Conservation (phyloP, 2,797 vertebrate genomes). For the Ptychobarbus kaznakovi region DNA sequence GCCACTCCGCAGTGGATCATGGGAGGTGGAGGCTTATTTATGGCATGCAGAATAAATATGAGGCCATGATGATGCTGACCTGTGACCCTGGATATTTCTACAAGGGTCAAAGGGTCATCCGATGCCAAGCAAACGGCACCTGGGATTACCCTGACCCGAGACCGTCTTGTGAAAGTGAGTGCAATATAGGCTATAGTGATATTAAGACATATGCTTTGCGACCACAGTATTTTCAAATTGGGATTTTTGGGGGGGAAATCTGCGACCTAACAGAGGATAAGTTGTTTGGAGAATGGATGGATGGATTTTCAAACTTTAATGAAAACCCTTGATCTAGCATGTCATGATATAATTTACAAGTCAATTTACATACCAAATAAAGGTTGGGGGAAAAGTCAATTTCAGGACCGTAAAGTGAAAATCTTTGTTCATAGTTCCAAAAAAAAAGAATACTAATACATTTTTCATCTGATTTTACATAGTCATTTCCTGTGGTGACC, state of each 20-base stretch:
- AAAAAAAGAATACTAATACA: not conserved
- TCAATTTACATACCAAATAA: not conserved
- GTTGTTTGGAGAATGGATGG: not conserved
- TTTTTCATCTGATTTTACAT: conserved; percentile 30
- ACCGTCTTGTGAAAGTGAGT: conserved; percentile 93
- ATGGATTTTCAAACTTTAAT: not conserved
- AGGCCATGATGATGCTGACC: conserved; percentile 93
- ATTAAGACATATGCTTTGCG: not conserved
- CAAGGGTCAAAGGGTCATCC: conserved; percentile 90
- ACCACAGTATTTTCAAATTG: not conserved
- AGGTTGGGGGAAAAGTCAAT: not conserved
- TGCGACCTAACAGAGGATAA: not conserved
- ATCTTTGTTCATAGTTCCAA: not conserved
- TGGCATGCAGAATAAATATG: conserved; percentile 94
- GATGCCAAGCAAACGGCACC: conserved; percentile 88
- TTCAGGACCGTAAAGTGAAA: not conserved
- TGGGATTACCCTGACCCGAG: conserved; percentile 92
- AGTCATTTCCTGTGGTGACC: conserved; percentile 97
- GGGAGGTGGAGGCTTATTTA: conserved; percentile 96
- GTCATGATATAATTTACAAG: not conserved
- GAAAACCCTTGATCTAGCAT: not conserved
- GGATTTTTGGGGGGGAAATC: not conserved
- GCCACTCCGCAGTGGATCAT: conserved; percentile 88
- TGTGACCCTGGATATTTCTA: conserved; percentile 98
- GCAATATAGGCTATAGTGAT: not conserved